Percentiles rank a stretch among this genome's conserved stretches.
Evolutionary conservation across 1,140 invertebrate genomes (phyloP).

Genomic region (Drosophila quadrilineata): DNA sequence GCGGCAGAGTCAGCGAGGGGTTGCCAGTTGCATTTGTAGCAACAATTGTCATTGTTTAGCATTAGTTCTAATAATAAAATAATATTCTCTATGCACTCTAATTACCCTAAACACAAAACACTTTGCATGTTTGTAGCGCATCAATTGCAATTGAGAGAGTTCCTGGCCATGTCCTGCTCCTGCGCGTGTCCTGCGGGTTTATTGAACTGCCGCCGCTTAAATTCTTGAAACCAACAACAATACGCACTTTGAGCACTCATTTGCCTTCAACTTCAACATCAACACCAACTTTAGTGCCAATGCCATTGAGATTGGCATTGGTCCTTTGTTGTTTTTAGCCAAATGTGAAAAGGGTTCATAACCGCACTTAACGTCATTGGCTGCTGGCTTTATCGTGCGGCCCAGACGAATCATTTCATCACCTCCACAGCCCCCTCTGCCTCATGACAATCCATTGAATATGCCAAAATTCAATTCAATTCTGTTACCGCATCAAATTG

Average conservation of each 20-base stretch:
- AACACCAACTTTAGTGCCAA: conserved; percentile 18
- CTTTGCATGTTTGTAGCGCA: conserved; percentile 56
- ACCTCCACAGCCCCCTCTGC: conserved; percentile 16
- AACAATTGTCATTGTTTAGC: conserved; percentile 52
- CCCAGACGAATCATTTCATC: conserved; percentile 56
- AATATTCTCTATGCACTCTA: conserved; percentile 50
- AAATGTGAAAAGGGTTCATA: conserved; percentile 78
- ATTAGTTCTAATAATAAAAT: conserved; percentile 70
- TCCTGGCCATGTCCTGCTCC: conserved; percentile 14
- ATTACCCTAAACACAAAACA: conserved; percentile 35
- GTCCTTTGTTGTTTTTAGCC: conserved; percentile 53
- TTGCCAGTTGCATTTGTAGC: conserved; percentile 8
- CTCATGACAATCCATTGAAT: not conserved
- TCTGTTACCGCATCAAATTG: conserved; percentile 35
- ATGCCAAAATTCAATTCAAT: conserved; percentile 72
- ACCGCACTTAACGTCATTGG: conserved; percentile 78
- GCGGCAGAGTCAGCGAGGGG: not conserved
- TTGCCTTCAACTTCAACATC: conserved; percentile 9
- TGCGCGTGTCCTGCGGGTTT: conserved; percentile 42
- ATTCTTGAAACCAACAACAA: conserved; percentile 29
- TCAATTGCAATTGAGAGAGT: conserved; percentile 42
- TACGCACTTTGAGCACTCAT: conserved; percentile 37
- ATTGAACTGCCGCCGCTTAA: conserved; percentile 46
- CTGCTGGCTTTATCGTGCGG: conserved; percentile 71
- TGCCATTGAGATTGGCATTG: conserved; percentile 5